Percentiles rank a stretch among this genome's conserved stretches.
phyloP scores from a whole-genome alignment of 2,113 vertebrate species.

The Bos javanicus region DNA sequence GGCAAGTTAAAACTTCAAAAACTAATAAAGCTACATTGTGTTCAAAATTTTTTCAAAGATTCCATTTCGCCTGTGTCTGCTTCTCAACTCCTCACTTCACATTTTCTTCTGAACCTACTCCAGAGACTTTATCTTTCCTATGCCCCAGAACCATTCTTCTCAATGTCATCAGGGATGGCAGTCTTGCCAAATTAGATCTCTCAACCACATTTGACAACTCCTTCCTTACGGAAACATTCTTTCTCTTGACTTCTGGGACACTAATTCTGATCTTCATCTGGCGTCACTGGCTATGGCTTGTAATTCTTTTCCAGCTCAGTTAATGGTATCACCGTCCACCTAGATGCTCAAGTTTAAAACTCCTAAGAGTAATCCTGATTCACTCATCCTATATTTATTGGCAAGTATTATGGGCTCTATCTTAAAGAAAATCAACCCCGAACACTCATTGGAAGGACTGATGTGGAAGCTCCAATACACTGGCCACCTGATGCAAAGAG shows the following conservation, averaged over 20 bases:
- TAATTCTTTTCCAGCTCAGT: background rate
- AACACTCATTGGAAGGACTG: background rate
- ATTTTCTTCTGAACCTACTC: background rate
- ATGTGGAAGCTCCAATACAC: background rate
- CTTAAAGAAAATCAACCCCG: background rate
- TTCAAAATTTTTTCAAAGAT: background rate
- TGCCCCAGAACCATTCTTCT: background rate
- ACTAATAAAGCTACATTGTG: background rate
- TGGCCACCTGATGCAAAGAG: background rate
- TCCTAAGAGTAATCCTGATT: background rate
- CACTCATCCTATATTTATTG: background rate
- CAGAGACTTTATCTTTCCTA: background rate
- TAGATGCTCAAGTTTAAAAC: background rate
- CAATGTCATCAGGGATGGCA: background rate
- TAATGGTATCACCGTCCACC: background rate
- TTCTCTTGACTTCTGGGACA: background rate
- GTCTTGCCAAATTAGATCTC: background rate
- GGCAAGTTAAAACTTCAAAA: background rate
- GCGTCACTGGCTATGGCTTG: background rate
- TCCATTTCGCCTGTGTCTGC: background rate
- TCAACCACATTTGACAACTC: background rate
- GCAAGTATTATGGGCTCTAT: background rate
- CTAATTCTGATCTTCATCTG: background rate
- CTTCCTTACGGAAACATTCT: background rate
- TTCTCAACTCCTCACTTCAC: background rate